These are phyloP conservation scores for Micoletzkya japonica DNA, from an alignment of 2,888 invertebrate genomes.

Conservation along the genomic window DNA sequence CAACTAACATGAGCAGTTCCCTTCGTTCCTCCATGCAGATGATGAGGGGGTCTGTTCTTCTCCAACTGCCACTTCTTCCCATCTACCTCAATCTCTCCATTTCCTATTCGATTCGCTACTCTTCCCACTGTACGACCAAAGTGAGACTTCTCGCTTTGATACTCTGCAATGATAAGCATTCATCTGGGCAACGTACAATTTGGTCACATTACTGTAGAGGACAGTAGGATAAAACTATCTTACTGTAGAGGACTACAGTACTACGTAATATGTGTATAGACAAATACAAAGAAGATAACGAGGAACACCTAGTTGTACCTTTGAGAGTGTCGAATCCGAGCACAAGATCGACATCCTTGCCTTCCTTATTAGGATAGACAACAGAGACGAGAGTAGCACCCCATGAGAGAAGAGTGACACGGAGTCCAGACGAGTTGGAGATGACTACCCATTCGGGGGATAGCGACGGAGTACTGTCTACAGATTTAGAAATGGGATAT, in stretches of 20 bases:
- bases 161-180: slow-evolving; percentile 32
- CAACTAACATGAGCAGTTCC: slow-evolving; percentile 36
- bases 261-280: background rate
- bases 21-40: slow-evolving; percentile 44
- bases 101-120: slow-evolving; percentile 46
- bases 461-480: background rate
- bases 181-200: background rate
- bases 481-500: too few relatives aligned
- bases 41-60: slow-evolving; percentile 36
- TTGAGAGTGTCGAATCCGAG: slow-evolving; percentile 34
- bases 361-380: slow-evolving; percentile 29
- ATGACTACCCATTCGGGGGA: background rate
- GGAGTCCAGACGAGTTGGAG: slow-evolving; percentile 2
- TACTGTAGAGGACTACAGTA: background rate
- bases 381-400: slow-evolving; percentile 33
- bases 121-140: slow-evolving; percentile 51
- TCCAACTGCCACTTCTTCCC: slow-evolving; percentile 4
- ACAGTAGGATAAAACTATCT: background rate
- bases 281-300: too few relatives aligned
- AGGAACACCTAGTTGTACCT: too few relatives aligned
- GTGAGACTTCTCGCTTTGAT: slow-evolving; percentile 35
- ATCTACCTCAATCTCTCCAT: slow-evolving; percentile 32
- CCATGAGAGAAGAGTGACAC: slow-evolving; percentile 28
- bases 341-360: slow-evolving; percentile 28
- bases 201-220: background rate